These are phyloP conservation scores for Automeris io DNA, from an alignment of 2,888 invertebrate genomes.

Conservation along the genomic window DNA sequence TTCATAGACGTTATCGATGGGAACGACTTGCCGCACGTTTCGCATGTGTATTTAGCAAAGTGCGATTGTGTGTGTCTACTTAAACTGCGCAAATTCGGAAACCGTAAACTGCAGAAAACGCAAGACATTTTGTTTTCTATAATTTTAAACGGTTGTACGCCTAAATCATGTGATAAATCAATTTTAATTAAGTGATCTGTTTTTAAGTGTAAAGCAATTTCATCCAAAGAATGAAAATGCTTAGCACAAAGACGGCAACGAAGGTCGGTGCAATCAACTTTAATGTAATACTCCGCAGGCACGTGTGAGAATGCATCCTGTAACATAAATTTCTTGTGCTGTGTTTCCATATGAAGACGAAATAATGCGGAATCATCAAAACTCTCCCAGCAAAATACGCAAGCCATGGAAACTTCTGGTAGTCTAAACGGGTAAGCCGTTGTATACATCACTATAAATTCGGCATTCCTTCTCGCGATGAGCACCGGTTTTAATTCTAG, in stretches of 20 bases:
- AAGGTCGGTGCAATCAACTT: slow-evolving; percentile 22
- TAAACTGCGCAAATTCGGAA: slow-evolving; percentile 16
- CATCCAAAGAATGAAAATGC: slow-evolving; percentile 23
- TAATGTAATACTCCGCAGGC: slow-evolving; percentile 17
- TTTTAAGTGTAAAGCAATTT: slow-evolving; percentile 33
- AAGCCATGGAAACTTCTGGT: slow-evolving; percentile 51
- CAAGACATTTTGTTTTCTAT: slow-evolving; percentile 14
- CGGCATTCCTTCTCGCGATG: slow-evolving; percentile 60
- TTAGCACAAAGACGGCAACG: slow-evolving; percentile 31
- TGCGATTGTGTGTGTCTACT: slow-evolving; percentile 24
- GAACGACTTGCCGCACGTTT: slow-evolving; percentile 18
- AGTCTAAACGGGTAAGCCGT: slow-evolving; percentile 66
- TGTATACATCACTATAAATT: slow-evolving; percentile 55
- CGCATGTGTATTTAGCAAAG: slow-evolving; percentile 22
- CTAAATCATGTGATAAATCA: slow-evolving; percentile 11
- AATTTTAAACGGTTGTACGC: slow-evolving; percentile 15
- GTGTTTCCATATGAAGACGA: slow-evolving; percentile 24
- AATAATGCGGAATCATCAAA: slow-evolving; percentile 41
- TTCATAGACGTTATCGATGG: slow-evolving; percentile 7
- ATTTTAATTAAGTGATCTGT: slow-evolving; percentile 20
- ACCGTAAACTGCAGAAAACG: slow-evolving; percentile 11
- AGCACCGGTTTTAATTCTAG: slow-evolving; percentile 49
- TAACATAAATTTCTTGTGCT: slow-evolving; percentile 18
- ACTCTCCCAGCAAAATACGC: slow-evolving; percentile 59
- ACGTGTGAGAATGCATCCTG: slow-evolving; percentile 31